Percentiles rank a stretch among this genome's conserved stretches.
Evolutionary conservation across 2,797 vertebrate genomes (phyloP).

Genomic region (Myotis daubentonii): DNA sequence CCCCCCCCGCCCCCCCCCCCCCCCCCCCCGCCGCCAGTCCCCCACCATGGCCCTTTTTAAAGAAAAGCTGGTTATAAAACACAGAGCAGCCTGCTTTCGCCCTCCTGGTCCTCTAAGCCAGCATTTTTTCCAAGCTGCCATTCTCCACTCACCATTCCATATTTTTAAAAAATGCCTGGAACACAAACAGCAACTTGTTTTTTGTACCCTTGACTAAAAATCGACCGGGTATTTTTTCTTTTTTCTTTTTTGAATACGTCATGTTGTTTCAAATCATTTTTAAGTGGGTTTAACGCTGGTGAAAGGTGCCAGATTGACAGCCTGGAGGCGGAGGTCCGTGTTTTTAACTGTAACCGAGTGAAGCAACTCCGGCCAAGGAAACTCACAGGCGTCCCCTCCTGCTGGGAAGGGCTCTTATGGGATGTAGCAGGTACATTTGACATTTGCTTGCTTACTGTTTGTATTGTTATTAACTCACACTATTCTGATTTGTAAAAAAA

Average conservation of each 20-base stretch:
- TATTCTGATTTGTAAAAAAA: neutral
- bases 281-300: conserved; percentile 24
- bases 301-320: conserved; percentile 24
- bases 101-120: neutral
- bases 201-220: conserved; percentile 54
- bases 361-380: neutral
- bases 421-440: neutral
- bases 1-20: too few species aligned
- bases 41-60: neutral
- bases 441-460: neutral
- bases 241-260: neutral
- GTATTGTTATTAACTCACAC: neutral
- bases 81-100: neutral
- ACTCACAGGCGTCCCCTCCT: neutral
- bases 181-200: conserved; percentile 25
- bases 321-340: neutral
- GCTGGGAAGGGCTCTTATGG: neutral
- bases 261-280: conserved; percentile 54
- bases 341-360: neutral
- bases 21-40: fast-evolving
- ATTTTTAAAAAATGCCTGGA: neutral
- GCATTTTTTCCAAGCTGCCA: neutral
- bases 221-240: neutral
- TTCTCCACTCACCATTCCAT: conserved; percentile 18
- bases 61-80: neutral